Evolutionary conservation across 2,113 vertebrate species (phyloP).

Genomic region (Podilymbus podiceps): DNA sequence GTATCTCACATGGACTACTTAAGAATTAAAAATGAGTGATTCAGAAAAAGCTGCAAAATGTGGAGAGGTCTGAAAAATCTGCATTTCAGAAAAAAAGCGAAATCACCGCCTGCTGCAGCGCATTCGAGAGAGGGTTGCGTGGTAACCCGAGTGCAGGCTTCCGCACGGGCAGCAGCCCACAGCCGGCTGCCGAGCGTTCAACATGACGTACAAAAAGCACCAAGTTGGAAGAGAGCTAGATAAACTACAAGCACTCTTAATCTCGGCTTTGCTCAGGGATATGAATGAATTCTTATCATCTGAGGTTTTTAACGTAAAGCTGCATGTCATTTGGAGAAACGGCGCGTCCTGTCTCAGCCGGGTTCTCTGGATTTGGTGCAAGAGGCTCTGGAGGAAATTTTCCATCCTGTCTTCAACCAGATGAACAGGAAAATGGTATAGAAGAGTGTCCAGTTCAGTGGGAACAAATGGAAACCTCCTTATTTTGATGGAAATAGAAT

Average conservation of each 20-base stretch:
- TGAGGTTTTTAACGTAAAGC: not conserved
- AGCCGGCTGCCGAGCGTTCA: accelerated
- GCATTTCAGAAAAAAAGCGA: not conserved
- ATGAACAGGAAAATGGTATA: not conserved
- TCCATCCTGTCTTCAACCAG: not conserved
- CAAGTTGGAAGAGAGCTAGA: too few species aligned
- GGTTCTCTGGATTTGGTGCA: not conserved
- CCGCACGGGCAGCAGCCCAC: not conserved
- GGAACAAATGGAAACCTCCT: not conserved
- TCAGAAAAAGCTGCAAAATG: not conserved
- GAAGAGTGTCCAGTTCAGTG: not conserved
- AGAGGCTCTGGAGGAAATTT: not conserved
- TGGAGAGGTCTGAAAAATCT: not conserved
- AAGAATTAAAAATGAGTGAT: not conserved
- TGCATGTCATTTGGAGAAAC: not conserved
- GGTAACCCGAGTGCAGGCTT: not conserved
- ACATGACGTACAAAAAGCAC: not conserved
- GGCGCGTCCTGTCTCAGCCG: not conserved
- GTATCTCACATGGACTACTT: not conserved
- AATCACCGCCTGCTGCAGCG: not conserved
- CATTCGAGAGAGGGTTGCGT: accelerated
- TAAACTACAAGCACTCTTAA: not conserved
- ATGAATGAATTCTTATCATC: accelerated
- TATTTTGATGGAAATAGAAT: not conserved
- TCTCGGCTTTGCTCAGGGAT: not conserved